phyloP scores from a whole-genome alignment of 2,113 vertebrate species.

The Eulacestoma nigropectus region DNA sequence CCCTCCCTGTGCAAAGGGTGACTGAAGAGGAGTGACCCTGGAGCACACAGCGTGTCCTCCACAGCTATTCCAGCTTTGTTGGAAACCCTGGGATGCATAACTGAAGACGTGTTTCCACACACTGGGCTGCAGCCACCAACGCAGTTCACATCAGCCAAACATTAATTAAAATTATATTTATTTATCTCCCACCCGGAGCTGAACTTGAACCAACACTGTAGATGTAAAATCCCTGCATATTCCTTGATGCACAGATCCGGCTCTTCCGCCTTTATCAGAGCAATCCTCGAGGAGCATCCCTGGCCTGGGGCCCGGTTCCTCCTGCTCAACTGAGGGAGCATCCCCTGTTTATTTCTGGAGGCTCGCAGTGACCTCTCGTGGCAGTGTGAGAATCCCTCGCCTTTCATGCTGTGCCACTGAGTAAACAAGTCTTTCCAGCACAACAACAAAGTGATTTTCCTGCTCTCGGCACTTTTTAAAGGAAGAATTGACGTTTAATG shows the following conservation, averaged over 20 bases:
- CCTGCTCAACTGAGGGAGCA: accelerated
- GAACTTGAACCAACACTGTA: not conserved
- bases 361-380: conserved; percentile 5
- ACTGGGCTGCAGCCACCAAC: not conserved
- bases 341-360: not conserved
- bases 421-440: not conserved
- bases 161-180: not conserved
- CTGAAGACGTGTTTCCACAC: not conserved
- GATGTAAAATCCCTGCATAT: not conserved
- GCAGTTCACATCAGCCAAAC: not conserved
- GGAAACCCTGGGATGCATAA: not conserved
- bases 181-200: not conserved
- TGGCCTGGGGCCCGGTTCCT: not conserved
- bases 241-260: not conserved
- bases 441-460: not conserved
- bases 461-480: not conserved
- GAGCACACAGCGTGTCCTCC: not conserved
- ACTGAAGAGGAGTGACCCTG: not conserved
- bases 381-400: not conserved
- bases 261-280: not conserved
- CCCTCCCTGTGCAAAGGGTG: not conserved
- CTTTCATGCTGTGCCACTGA: not conserved
- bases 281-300: not conserved
- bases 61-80: not conserved
- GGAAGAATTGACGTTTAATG: not conserved